Percentiles rank a stretch among this genome's conserved stretches.
Evolutionary conservation across 2,888 invertebrate species (phyloP).

Genomic region (Eupsilia transversa): DNA sequence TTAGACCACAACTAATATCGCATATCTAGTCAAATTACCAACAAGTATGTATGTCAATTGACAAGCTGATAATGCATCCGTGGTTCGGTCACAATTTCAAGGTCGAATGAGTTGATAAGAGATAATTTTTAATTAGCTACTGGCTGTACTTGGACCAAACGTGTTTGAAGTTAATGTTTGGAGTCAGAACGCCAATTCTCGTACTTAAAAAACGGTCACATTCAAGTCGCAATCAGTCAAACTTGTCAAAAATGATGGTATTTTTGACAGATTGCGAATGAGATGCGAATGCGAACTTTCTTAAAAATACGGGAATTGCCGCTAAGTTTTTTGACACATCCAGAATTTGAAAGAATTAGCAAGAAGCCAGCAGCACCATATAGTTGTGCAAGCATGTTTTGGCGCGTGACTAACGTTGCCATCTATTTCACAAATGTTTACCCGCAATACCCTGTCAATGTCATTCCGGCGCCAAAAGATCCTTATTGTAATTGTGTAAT

Average conservation of each 20-base stretch:
- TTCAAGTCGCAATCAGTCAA: too few relatives aligned
- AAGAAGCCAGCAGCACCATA: neutral
- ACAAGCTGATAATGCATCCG: constrained; percentile 55
- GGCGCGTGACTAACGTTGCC: neutral
- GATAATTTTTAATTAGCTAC: constrained; percentile 41
- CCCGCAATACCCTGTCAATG: neutral
- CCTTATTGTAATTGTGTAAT: neutral
- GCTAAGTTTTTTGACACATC: constrained; percentile 4
- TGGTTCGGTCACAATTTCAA: constrained; percentile 49
- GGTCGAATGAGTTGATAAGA: constrained; percentile 60
- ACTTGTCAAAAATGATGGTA: too few relatives aligned
- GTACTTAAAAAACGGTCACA: too few relatives aligned
- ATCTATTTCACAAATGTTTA: neutral
- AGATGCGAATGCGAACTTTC: too few relatives aligned
- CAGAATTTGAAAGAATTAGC: neutral
- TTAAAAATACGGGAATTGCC: too few relatives aligned
- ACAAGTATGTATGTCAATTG: constrained; percentile 51
- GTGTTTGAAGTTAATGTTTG: constrained; percentile 5
- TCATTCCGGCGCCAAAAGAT: neutral
- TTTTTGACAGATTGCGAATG: too few relatives aligned
- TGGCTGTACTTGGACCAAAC: constrained; percentile 12
- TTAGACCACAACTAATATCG: constrained; percentile 8
- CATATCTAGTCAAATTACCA: constrained; percentile 48
- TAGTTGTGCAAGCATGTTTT: neutral
- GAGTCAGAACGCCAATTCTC: too few relatives aligned